Evolutionary conservation across 2,888 invertebrate genomes (phyloP).

Genomic region (Apamea monoglypha): DNA sequence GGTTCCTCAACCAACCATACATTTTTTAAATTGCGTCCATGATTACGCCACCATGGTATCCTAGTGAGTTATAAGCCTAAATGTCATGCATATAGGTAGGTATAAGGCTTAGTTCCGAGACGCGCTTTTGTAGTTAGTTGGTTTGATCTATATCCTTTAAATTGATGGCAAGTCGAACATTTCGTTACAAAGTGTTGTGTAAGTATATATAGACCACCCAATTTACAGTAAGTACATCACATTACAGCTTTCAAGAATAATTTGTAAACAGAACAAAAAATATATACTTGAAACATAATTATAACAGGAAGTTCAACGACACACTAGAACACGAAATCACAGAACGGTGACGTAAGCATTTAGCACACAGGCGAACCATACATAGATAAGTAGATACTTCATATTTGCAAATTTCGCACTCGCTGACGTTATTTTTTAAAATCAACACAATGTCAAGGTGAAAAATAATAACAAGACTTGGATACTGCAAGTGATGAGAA

Average conservation of each 20-base stretch:
- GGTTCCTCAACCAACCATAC: not conserved
- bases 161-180: not conserved
- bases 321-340: constrained; percentile 45
- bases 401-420: constrained; percentile 30
- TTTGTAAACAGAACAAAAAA: not conserved
- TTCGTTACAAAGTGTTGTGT: not conserved
- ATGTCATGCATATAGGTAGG: not conserved
- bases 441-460: not conserved
- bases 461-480: not conserved
- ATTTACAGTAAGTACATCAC: not conserved
- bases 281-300: not conserved
- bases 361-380: constrained; percentile 47
- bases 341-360: constrained; percentile 64
- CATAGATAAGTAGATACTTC: not conserved
- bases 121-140: not conserved
- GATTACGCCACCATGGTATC: not conserved
- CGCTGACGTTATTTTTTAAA: constrained; percentile 17
- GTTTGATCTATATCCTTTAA: not conserved
- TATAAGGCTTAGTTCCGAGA: not conserved
- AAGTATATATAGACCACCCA: not conserved
- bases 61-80: not conserved
- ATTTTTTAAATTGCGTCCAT: not conserved
- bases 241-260: not conserved
- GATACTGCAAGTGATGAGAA: not conserved
- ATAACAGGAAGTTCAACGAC: constrained; percentile 60